Percentiles rank a stretch among this genome's conserved stretches.
phyloP scores from a whole-genome alignment of 2,797 vertebrate genomes.

The Sparus aurata region DNA sequence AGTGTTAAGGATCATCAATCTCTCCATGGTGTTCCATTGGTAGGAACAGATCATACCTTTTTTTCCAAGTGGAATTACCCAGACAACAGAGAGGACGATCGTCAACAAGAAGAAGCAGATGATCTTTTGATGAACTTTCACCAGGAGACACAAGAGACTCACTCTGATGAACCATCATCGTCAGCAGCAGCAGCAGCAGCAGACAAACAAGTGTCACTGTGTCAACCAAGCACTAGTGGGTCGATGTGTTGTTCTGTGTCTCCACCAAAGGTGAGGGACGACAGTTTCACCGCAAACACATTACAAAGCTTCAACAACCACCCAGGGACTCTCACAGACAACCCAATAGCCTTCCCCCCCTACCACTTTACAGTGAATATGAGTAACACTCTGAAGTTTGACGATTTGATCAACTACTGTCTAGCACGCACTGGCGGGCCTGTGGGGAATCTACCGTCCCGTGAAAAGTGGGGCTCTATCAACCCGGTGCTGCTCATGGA shows the following conservation, averaged over 20 bases:
- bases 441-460: too few species aligned
- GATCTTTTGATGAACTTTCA: too few species aligned
- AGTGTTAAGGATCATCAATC: neutral
- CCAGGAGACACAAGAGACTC: too few species aligned
- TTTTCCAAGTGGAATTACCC: neutral
- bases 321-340: slow-evolving; percentile 1
- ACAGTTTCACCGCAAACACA: neutral
- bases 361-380: neutral
- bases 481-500: too few species aligned
- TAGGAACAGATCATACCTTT: neutral
- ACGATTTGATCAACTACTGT: slow-evolving; percentile 28
- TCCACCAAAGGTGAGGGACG: too few species aligned
- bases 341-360: neutral
- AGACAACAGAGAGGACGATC: neutral
- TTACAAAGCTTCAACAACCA: slow-evolving; percentile 18
- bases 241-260: too few species aligned
- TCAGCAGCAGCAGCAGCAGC: too few species aligned
- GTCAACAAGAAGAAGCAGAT: neutral
- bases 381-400: slow-evolving; percentile 8
- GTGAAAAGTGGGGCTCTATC: too few species aligned
- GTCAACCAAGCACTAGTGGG: too few species aligned
- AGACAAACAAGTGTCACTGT: too few species aligned
- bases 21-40: slow-evolving; percentile 10
- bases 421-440: too few species aligned
- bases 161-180: too few species aligned